Evolutionary conservation across 2,797 vertebrate genomes (phyloP), one percentile per base, ranked within the genome.

Genomic region (Erithacus rubecula): DNA sequence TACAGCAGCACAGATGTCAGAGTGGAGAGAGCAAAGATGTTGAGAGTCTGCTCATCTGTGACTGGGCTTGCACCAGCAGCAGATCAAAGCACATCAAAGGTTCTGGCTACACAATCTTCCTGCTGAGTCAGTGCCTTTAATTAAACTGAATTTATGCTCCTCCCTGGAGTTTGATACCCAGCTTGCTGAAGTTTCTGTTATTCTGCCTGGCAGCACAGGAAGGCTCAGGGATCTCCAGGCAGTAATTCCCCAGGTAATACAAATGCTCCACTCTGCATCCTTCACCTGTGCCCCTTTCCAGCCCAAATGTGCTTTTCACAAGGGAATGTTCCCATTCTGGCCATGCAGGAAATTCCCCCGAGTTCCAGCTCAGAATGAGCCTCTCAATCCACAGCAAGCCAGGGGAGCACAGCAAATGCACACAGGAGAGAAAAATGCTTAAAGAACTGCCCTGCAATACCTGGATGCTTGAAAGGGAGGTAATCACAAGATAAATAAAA

Each of bases 231-330:
- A 5, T n/a, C 11, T 72, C 62, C 15, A 47, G 44, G 37, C 32
- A 22, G 1, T 12, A n/a, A n/a, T 39, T 20, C 58, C 74, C 10
- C 29, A 34, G 29, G 3, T 2, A 9, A 16, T 1, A 11, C 10
- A 5, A 22, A 2, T 4, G 26, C 3, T 39, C 8, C 34, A 5
- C 41, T 16, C 51, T 63, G 34, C 26, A 34, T 4, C n/a, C 51
- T 21, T 12, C 11, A 3, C 24, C 59, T 26, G 27, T 2, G 41
- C 41, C 85, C 51, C 34, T 18, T 4, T 5, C 23, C 3, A 53
- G 18, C 32, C 51, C 59, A 41, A 12, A 32, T 2, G 37, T 14
- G 12, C 24, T 19, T 29, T 36, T 37, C 76, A 27, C 15, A 22
- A 4, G 0, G 4, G 22, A 59, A 11, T 12, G 34, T 12, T 82